These are phyloP conservation scores for Dysmachus trigonus DNA, from an alignment of 2,888 invertebrate species.

Conservation along the genomic window DNA sequence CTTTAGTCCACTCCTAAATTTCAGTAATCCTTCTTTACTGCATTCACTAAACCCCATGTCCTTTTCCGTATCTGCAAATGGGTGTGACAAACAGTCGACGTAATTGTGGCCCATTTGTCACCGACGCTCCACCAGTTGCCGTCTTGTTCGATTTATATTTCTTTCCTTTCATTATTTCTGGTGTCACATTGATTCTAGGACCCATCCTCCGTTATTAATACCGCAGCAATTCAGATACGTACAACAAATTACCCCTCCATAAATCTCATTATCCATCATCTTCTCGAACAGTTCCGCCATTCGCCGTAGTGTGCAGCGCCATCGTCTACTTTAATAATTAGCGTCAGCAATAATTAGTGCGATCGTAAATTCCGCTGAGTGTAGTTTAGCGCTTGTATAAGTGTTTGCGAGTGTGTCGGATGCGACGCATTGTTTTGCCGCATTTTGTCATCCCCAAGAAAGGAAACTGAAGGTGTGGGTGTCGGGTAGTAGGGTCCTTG, in stretches of 20 bases:
- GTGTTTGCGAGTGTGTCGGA: not conserved
- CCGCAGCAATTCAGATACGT: not conserved
- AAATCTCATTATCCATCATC: slow-evolving; percentile 7
- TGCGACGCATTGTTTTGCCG: not conserved
- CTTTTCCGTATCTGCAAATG: not conserved
- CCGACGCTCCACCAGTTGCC: not conserved
- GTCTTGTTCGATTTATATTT: not conserved
- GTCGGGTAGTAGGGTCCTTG: not conserved
- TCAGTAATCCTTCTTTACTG: not conserved
- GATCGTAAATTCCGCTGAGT: not conserved
- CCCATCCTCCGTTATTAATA: not conserved
- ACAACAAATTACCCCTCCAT: not conserved
- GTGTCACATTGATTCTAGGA: not conserved
- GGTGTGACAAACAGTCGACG: not conserved
- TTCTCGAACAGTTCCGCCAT: not conserved
- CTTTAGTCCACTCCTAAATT: not conserved
- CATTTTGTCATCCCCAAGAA: not conserved
- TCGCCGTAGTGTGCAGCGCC: not conserved
- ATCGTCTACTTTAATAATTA: not conserved
- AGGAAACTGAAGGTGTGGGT: not conserved
- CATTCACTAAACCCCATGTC: not conserved
- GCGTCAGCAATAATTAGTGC: slow-evolving; percentile 11
- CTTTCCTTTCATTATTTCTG: not conserved
- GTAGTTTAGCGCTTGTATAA: not conserved
- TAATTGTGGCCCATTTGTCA: not conserved